These are phyloP conservation scores for Danio kyathit DNA, from an alignment of 2,797 vertebrate genomes.

Conservation along the genomic window DNA sequence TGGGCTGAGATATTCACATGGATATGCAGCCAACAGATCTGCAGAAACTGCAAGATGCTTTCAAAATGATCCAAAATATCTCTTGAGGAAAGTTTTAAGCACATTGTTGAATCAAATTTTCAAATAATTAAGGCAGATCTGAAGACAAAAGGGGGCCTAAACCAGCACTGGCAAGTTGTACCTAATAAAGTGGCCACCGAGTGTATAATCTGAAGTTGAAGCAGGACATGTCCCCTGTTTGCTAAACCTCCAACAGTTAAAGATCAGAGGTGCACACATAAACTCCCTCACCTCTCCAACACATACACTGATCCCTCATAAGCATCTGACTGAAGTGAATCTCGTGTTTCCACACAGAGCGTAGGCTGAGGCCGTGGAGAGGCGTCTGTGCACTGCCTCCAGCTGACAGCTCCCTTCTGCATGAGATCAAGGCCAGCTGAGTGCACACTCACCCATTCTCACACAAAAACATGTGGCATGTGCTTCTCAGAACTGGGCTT, in stretches of 20 bases:
- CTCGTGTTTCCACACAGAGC: constrained; percentile 25
- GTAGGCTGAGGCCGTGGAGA: constrained; percentile 26
- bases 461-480: constrained; percentile 69
- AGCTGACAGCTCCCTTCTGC: constrained; percentile 65
- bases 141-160: no score
- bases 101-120: no score
- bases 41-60: no score
- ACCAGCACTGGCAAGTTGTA: no score
- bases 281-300: not conserved
- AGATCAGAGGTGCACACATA: not conserved
- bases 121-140: no score
- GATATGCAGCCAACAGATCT: no score
- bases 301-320: constrained; percentile 16
- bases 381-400: constrained; percentile 26
- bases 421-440: constrained; percentile 66
- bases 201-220: not conserved
- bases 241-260: not conserved
- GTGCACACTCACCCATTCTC: constrained; percentile 66
- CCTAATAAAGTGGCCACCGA: no score
- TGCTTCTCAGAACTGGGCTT: constrained; percentile 76
- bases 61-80: no score
- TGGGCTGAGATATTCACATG: no score
- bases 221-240: not conserved
- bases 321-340: constrained; percentile 1
- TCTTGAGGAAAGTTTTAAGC: no score